phyloP scores from a whole-genome alignment of 2,113 vertebrate genomes.

The Lagenorhynchus albirostris region DNA sequence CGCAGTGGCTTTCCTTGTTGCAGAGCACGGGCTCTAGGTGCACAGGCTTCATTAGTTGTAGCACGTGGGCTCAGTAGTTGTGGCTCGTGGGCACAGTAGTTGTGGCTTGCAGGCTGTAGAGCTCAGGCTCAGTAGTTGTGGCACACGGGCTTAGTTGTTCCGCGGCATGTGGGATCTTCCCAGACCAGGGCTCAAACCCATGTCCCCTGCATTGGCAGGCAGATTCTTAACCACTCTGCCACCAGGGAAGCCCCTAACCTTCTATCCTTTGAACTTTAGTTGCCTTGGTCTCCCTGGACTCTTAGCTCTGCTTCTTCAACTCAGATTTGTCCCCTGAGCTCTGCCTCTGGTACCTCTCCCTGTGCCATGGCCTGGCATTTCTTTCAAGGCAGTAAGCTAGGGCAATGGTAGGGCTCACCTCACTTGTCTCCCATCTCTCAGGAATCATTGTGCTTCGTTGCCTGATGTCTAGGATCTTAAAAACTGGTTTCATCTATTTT shows the following conservation, averaged over 20 bases:
- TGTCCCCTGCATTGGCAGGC: too few species aligned
- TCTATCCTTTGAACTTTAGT: background rate
- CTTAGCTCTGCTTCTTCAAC: background rate
- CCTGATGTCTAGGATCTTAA: background rate
- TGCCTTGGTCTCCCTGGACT: background rate
- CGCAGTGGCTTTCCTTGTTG: too few species aligned
- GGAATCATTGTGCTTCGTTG: background rate
- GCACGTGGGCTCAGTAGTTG: too few species aligned
- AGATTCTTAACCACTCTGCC: too few species aligned
- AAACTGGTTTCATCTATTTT: constrained; percentile 4
- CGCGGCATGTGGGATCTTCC: too few species aligned
- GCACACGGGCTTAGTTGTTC: too few species aligned
- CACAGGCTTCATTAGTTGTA: too few species aligned
- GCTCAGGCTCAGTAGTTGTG: too few species aligned
- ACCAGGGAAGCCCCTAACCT: background rate
- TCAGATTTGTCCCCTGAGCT: background rate
- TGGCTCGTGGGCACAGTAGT: too few species aligned
- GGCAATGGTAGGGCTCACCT: background rate
- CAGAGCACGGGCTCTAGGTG: too few species aligned
- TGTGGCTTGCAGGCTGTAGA: too few species aligned
- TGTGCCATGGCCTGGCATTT: background rate
- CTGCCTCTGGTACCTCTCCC: background rate
- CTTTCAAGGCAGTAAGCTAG: background rate
- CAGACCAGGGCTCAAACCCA: too few species aligned
- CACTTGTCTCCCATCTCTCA: background rate